A percentile compares a stretch with the other conserved stretches of the same genome.
These are phyloP conservation scores for Microplitis demolitor DNA, from an alignment of 1,140 invertebrate species.

Conservation along the genomic window DNA sequence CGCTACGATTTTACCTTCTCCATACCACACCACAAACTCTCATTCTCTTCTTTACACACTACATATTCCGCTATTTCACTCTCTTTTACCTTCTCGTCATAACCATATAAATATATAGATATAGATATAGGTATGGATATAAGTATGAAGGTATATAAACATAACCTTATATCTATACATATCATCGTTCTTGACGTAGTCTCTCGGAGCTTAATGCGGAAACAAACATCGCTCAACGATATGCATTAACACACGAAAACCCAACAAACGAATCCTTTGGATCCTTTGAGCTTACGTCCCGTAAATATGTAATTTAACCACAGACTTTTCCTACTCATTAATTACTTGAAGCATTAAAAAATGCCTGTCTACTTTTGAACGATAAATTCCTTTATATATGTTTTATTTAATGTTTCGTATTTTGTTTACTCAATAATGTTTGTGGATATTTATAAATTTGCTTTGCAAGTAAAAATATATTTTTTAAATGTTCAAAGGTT, in stretches of 20 bases:
- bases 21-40: too few species aligned
- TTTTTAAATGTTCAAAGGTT: too few species aligned
- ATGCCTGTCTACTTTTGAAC: too few species aligned
- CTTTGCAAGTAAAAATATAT: too few species aligned
- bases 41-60: too few species aligned
- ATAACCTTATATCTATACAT: background rate
- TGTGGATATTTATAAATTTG: too few species aligned
- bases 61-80: background rate
- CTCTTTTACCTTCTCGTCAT: constrained; percentile 1
- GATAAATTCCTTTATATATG: too few species aligned
- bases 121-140: background rate
- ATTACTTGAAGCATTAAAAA: background rate
- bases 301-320: constrained; percentile 28
- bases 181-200: background rate
- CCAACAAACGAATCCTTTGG: constrained; percentile 2
- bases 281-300: constrained; percentile 21
- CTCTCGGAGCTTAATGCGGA: constrained; percentile 22
- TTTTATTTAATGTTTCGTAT: too few species aligned
- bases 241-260: constrained; percentile 27
- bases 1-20: constrained; percentile 8
- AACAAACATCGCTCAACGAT: constrained; percentile 35
- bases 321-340: background rate
- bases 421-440: too few species aligned
- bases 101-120: constrained; percentile 1
- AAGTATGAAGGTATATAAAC: background rate